These are phyloP conservation scores for Gibbula magus DNA, from an alignment of 2,888 invertebrate genomes.

Conservation along the genomic window DNA sequence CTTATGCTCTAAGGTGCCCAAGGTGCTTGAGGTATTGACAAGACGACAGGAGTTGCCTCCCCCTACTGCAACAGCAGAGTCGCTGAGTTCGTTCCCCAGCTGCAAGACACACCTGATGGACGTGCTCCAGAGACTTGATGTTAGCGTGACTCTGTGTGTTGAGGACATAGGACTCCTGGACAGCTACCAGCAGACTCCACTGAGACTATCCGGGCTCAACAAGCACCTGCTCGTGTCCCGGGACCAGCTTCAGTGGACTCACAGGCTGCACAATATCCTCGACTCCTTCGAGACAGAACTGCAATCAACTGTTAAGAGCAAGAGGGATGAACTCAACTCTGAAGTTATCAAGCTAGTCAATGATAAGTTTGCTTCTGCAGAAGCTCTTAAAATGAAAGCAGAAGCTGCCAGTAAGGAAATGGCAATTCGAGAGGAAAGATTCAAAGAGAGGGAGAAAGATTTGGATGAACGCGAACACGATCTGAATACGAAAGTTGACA, in stretches of 20 bases:
- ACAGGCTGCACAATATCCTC: background rate
- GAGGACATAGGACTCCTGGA: background rate
- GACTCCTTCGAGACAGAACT: constrained; percentile 6
- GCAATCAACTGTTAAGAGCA: background rate
- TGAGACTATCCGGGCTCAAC: background rate
- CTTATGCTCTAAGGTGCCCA: background rate
- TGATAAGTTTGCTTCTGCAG: constrained; percentile 26
- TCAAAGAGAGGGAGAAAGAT: constrained; percentile 35
- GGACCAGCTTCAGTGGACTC: background rate
- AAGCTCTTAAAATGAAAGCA: constrained; percentile 28
- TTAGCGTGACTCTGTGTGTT: background rate
- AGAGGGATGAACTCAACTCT: background rate
- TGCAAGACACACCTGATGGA: background rate
- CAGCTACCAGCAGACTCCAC: background rate
- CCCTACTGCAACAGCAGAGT: background rate
- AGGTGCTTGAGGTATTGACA: background rate
- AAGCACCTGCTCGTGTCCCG: background rate
- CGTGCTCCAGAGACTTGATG: background rate
- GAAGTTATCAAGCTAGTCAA: background rate
- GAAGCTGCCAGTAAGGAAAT: constrained; percentile 37
- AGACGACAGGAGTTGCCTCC: background rate
- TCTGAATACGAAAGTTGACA: background rate
- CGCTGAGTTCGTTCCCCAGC: background rate
- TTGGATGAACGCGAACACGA: constrained; percentile 28
- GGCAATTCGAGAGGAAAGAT: constrained; percentile 30